Evolutionary conservation across 2,113 vertebrate species (phyloP).

Genomic region (Campylomormyrus numenius): DNA sequence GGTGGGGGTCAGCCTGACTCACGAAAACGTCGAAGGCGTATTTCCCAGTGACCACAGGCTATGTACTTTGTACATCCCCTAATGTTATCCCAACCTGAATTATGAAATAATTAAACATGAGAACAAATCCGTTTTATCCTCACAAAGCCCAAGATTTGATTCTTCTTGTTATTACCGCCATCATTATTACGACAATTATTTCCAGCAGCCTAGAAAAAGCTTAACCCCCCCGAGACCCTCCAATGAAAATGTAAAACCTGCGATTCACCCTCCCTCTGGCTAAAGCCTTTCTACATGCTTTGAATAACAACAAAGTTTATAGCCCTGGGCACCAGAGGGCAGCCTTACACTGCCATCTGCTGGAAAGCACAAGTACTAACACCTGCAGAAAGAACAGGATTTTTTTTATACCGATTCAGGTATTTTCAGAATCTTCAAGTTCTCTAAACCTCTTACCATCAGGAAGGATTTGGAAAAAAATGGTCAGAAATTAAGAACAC

Average conservation of each 20-base stretch:
- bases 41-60: background rate
- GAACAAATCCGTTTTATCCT: constrained; percentile 14
- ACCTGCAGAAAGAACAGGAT: background rate
- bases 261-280: constrained; percentile 19
- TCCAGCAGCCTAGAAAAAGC: constrained; percentile 24
- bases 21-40: background rate
- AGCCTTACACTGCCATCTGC: constrained; percentile 13
- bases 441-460: background rate
- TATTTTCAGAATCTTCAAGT: background rate
- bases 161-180: constrained; percentile 24
- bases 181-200: constrained; percentile 36
- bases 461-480: background rate
- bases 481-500: background rate
- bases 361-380: background rate
- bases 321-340: background rate
- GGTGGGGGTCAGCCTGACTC: background rate
- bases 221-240: constrained; percentile 22
- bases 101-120: constrained; percentile 19
- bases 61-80: background rate
- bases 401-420: background rate
- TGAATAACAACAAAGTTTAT: constrained; percentile 4
- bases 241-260: constrained; percentile 23
- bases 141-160: constrained; percentile 5
- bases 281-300: constrained; percentile 11
- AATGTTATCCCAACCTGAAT: constrained; percentile 9